These are phyloP conservation scores for Xenopus tropicalis DNA, from an alignment of 2,113 vertebrate species.

Conservation along the genomic window DNA sequence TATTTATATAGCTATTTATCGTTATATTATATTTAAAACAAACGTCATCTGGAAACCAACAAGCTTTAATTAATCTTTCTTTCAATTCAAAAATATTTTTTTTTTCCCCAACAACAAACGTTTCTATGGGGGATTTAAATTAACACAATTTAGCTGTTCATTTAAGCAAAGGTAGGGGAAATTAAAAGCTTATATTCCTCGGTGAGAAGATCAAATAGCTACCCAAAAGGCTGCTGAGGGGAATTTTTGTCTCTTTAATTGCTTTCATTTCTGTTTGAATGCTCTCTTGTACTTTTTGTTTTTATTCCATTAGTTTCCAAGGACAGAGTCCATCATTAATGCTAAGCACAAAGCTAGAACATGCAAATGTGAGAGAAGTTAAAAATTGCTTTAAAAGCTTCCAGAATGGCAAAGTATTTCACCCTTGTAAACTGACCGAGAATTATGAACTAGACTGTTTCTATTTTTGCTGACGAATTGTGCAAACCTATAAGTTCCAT, in stretches of 20 bases:
- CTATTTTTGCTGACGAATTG: too few species aligned
- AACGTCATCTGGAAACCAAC: conserved; percentile 12
- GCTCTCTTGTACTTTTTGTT: conserved; percentile 49
- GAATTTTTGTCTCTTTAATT: conserved; percentile 48
- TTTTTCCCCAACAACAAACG: conserved; percentile 29
- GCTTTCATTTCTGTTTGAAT: conserved; percentile 50
- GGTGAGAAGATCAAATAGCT: conserved; percentile 54
- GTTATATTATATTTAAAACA: conserved; percentile 11
- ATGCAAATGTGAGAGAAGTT: conserved; percentile 36
- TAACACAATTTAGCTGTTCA: conserved; percentile 37
- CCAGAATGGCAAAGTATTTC: conserved; percentile 6
- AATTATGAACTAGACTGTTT: not conserved
- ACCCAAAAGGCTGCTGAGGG: conserved; percentile 56
- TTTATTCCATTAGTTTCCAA: conserved; percentile 50
- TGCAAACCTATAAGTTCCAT: too few species aligned
- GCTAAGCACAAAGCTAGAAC: conserved; percentile 35
- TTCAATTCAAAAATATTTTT: conserved; percentile 22
- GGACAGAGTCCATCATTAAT: conserved; percentile 39
- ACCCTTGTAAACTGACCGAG: not conserved
- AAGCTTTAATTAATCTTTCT: conserved; percentile 27
- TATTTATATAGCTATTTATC: conserved; percentile 10
- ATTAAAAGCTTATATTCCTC: conserved; percentile 51
- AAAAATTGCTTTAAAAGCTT: conserved; percentile 13
- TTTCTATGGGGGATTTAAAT: conserved; percentile 41
- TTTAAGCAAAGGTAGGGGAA: conserved; percentile 51